phyloP scores from a whole-genome alignment of 2,888 invertebrate genomes.

The Nemurella pictetii region DNA sequence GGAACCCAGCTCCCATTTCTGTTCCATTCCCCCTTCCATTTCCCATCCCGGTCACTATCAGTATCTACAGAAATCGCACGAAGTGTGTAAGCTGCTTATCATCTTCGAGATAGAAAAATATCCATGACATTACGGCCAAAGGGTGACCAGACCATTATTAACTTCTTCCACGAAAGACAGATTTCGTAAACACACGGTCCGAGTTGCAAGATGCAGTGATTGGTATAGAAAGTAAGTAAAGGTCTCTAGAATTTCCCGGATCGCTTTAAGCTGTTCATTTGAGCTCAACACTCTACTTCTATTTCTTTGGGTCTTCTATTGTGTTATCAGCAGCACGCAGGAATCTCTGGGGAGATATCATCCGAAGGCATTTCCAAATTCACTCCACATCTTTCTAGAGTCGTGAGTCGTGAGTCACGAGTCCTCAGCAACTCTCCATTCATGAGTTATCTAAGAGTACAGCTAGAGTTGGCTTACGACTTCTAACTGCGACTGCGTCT shows the following conservation, averaged over 20 bases:
- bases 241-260: background rate
- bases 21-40: too few species aligned
- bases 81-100: background rate
- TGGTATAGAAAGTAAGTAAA: background rate
- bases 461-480: background rate
- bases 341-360: conserved; percentile 1
- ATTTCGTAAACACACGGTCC: background rate
- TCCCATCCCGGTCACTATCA: too few species aligned
- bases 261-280: conserved; percentile 26
- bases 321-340: conserved; percentile 18
- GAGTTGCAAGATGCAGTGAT: background rate
- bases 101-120: too few species aligned
- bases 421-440: background rate
- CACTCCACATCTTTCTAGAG: background rate
- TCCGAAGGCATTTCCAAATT: background rate
- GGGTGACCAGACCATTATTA: background rate
- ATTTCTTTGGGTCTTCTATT: conserved; percentile 2
- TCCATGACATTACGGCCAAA: too few species aligned
- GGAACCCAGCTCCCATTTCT: too few species aligned
- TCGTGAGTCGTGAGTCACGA: too few species aligned
- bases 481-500: background rate
- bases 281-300: conserved; percentile 7
- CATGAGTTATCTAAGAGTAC: background rate
- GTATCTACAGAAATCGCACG: background rate
- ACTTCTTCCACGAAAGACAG: background rate